phyloP scores from a whole-genome alignment of 2,888 invertebrate genomes.

The Plebejus melissa region DNA sequence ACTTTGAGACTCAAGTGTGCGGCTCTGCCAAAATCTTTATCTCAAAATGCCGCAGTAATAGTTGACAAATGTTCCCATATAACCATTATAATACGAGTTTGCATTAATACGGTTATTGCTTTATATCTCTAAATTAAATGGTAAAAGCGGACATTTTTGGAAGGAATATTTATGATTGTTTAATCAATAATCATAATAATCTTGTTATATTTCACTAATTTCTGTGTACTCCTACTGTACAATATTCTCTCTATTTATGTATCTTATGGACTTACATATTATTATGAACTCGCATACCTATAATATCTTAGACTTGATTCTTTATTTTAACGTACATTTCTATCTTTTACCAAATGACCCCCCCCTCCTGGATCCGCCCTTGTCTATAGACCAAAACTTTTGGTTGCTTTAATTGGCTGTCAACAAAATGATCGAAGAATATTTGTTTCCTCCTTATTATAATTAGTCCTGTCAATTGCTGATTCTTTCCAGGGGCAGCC shows the following conservation, averaged over 20 bases:
- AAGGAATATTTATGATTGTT: neutral
- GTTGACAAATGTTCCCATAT: neutral
- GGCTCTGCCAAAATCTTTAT: conserved; percentile 19
- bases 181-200: too few relatives aligned
- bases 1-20: conserved; percentile 13
- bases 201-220: too few relatives aligned
- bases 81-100: conserved; percentile 1
- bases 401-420: neutral
- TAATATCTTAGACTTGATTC: too few relatives aligned
- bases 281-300: too few relatives aligned
- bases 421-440: neutral
- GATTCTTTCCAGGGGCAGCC: conserved; percentile 33
- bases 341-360: too few relatives aligned
- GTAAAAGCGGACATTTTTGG: neutral
- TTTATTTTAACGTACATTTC: too few relatives aligned
- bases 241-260: too few relatives aligned
- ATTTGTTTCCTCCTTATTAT: neutral
- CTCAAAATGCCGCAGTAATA: conserved; percentile 15
- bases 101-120: conserved; percentile 9
- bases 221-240: too few relatives aligned
- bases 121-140: neutral
- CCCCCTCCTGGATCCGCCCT: too few relatives aligned
- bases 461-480: conserved; percentile 32
- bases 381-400: neutral
- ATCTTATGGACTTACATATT: too few relatives aligned